Evolutionary conservation across 2,113 vertebrate species (phyloP), one percentile per base, ranked within the genome.

Genomic region (Passer domesticus): DNA sequence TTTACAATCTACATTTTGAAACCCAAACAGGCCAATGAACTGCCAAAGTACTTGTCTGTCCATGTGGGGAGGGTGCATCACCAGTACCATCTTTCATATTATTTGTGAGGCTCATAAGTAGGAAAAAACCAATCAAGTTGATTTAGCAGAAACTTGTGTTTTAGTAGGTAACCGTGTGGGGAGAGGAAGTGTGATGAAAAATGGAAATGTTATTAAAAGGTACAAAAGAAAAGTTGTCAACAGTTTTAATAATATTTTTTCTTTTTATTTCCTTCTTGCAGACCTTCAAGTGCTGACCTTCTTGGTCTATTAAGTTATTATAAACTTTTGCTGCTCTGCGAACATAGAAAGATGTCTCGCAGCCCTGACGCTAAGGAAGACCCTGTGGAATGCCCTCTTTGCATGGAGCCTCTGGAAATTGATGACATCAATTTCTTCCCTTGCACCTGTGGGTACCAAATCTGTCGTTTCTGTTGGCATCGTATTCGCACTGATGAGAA

Each of bases 381-480:
- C 97, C 98, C 99, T 97, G 99, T 99, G 98, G 99, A 99, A 98
- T 99, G 99, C 97, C 99, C 99, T 92, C 98, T 99, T 98, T 99
- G 99, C 98, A 99, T 99, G 99, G 99, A 99, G 93, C 99, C 99
- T 39, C 98, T 99, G 97, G 99, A 99, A 97, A 99, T 99, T 79
- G 99, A 99, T 91, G 99, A 99, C 91, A 99, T 99, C 98, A 99
- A 99, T 98, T 99, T 99, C 97, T 99, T 99, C 96, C 99, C 99
- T 95, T 99, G 99, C 98, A 99, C 99, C 96, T 99, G 99, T 96
- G 99, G 99, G 97, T 99, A 99, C 97, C 99, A 99, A 98, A 99
- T 99, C 91, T 99, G 99, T 97, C 99, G 99, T 95, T 99, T 99
- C 98, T 99, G 99, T 98, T 99, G 99, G 99, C 99, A 99, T 97